A percentile compares a stretch with the other conserved stretches of the same genome.
These are phyloP conservation scores for rabbit (Oryctolagus cuniculus) DNA, from an alignment of 2,113 vertebrate genomes.

Conservation along the genomic window mOryCun1.1 NC_091453.1:14605001-14605500, in stretches of 20 bases:
- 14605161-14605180: not conserved
- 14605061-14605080: slow-evolving; percentile 28
- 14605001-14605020: not conserved
- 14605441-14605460: too few species aligned
- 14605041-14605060: not conserved
- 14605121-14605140: not conserved
- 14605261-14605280: not conserved
- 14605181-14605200: not conserved
- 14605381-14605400: too few species aligned
- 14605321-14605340: not conserved
- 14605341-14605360: too few species aligned
- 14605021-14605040: not conserved
- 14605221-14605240: not conserved
- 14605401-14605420: too few species aligned
- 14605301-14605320: not conserved
- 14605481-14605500: too few species aligned
- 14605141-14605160: not conserved
- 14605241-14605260: slow-evolving; percentile 36
- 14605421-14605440: too few species aligned
- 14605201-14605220: not conserved
- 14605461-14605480: too few species aligned
- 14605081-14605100: slow-evolving; percentile 21
- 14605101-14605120: not conserved
- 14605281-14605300: not conserved
- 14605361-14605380: too few species aligned